phyloP scores from a whole-genome alignment of 2,797 vertebrate genomes.

The Sorex maritimensis region DNA sequence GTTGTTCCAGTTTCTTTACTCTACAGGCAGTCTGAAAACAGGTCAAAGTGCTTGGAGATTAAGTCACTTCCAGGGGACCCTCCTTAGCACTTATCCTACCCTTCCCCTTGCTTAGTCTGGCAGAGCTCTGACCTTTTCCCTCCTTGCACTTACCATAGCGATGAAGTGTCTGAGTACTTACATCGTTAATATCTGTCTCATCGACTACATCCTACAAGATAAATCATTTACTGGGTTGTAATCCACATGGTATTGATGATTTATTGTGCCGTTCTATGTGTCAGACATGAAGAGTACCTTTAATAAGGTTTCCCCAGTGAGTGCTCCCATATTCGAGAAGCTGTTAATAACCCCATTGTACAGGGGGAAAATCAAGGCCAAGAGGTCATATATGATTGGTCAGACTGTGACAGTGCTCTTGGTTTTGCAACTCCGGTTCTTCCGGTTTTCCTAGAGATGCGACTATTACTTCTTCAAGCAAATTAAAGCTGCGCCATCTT shows the following conservation, averaged over 20 bases:
- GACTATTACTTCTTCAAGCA: background rate
- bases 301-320: background rate
- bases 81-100: no score
- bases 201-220: background rate
- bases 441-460: background rate
- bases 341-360: background rate
- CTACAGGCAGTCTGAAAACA: background rate
- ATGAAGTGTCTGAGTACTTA: background rate
- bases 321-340: background rate
- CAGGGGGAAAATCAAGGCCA: background rate
- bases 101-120: background rate
- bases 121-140: background rate
- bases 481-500: slow-evolving; percentile 10
- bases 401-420: background rate
- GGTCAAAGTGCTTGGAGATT: background rate
- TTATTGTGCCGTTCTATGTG: background rate
- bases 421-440: background rate
- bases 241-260: background rate
- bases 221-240: background rate
- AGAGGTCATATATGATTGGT: background rate
- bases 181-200: background rate
- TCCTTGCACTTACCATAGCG: background rate
- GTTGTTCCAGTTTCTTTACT: background rate
- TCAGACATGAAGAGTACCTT: background rate
- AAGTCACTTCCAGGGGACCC: background rate